Conservation (phyloP, 1,140 invertebrate species). For the Paraescarpia echinospica region DNA sequence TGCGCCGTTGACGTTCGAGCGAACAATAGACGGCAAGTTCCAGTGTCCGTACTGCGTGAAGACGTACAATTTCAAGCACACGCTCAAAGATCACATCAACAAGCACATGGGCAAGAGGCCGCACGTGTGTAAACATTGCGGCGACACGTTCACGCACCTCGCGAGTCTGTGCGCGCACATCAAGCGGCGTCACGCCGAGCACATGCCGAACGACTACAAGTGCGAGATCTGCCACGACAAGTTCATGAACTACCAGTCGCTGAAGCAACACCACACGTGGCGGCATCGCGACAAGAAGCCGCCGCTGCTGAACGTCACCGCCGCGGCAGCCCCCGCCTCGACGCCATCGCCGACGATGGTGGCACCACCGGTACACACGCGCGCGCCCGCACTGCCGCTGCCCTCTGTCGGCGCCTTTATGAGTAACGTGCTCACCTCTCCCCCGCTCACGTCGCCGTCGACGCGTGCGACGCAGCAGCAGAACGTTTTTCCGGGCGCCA, state of each 20-base stretch:
- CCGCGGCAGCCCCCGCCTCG: neutral
- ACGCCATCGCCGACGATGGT: neutral
- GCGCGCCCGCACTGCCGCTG: neutral
- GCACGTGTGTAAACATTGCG: constrained; percentile 30
- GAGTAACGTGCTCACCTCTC: neutral
- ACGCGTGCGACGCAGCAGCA: neutral
- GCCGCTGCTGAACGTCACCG: neutral
- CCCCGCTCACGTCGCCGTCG: neutral
- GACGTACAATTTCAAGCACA: constrained; percentile 31
- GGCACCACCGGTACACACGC: neutral
- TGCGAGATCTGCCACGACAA: constrained; percentile 29
- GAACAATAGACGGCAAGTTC: constrained; percentile 28
- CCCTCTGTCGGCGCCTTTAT: neutral
- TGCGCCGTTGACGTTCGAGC: neutral
- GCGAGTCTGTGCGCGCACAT: constrained; percentile 30
- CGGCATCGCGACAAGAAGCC: constrained; percentile 21
- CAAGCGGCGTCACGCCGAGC: constrained; percentile 28
- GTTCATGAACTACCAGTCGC: constrained; percentile 30
- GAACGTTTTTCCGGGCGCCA: neutral
- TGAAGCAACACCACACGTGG: constrained; percentile 32
- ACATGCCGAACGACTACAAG: constrained; percentile 27
- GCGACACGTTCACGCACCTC: constrained; percentile 29
- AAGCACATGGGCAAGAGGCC: constrained; percentile 27
- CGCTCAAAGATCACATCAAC: constrained; percentile 31
- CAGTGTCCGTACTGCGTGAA: constrained; percentile 32